Evolutionary conservation across 2,797 vertebrate species (phyloP), one percentile per base, ranked within the genome.

Genomic region (Diplodus sargus): DNA sequence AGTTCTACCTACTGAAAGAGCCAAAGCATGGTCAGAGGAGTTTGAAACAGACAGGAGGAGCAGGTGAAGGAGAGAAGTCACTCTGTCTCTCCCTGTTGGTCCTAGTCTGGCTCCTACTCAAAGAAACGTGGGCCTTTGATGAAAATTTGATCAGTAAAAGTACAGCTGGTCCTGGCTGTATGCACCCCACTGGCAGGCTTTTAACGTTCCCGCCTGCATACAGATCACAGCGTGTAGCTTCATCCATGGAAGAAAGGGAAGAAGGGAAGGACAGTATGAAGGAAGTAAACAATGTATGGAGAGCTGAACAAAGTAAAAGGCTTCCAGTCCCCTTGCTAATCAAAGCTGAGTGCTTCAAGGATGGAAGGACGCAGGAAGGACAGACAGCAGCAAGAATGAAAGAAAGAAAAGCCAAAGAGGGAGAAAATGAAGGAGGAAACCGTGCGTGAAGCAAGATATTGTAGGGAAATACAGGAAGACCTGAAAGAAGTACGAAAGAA

Each of bases 111-210:
- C 78, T 78, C 45, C 3, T 68, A 59, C 73, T 74, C 81, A 84
- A 78, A 82, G 64, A 76, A 68, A 60, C 9, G 8, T 13, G 34
- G 34, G 13, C 74, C 61, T 89, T 47, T 87, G 88, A 91, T 89
- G 80, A 87, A 90, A 90, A 79, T 84, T 73, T 88, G 86, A 90
- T 90, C 86, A 79, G 85, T 74, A 76, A 86, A 81, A 82, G 80
- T 86, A 82, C 84, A 83, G 82, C 82, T 66, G 74, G 62, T 85
- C 42, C 78, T 16, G 56, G 48, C 82, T 74, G 79, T 39, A 17
- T 71, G 71, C 74, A 25, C 83, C 86, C 72, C 17, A 64, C 83
- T 75, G 76, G 72, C 77, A 78, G 60, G 83, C 87, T 91, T 85
- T 91, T 86, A 86, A 69, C 84, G 1, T 63, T 79, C 51, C 68